Conservation (phyloP, 2,888 invertebrate genomes). For the Acronicta psi region DNA sequence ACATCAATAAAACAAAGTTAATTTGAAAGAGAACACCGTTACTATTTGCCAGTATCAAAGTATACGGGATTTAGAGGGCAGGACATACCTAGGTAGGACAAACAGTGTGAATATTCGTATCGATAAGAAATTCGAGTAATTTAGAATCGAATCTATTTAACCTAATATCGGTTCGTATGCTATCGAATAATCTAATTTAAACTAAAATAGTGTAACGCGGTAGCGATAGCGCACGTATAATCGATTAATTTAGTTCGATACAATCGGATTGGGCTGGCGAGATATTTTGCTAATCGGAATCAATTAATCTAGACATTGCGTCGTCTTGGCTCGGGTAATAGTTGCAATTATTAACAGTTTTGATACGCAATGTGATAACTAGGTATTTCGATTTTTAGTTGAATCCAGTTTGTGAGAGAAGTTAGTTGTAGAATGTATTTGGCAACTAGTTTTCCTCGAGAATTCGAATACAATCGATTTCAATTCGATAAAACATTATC, state of each 20-base stretch:
- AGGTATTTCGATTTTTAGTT: conserved; percentile 33
- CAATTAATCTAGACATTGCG: conserved; percentile 74
- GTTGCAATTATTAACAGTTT: conserved; percentile 67
- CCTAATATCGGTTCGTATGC: conserved; percentile 2
- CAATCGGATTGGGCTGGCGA: conserved; percentile 61
- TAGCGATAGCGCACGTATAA: conserved; percentile 56
- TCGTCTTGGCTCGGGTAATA: conserved; percentile 57
- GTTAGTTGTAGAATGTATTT: conserved; percentile 7
- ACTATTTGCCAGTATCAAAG: too few relatives aligned
- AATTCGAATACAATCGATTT: background rate
- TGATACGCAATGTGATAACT: conserved; percentile 42
- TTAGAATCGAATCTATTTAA: conserved; percentile 10
- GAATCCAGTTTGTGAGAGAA: conserved; percentile 17
- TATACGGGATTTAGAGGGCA: too few relatives aligned
- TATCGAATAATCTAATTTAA: conserved; percentile 44
- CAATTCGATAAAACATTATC: too few relatives aligned
- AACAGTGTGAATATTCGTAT: background rate
- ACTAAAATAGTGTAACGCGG: conserved; percentile 59
- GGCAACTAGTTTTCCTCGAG: conserved; percentile 5
- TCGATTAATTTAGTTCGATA: conserved; percentile 59
- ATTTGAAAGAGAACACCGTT: too few relatives aligned
- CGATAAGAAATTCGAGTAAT: conserved; percentile 2
- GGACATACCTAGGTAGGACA: too few relatives aligned
- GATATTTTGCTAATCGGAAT: conserved; percentile 72
- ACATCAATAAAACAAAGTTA: too few relatives aligned